Conservation (phyloP, 30 jellyfish, hydroid and myxozoan species). For the Pseudorhiza aurosa region DNA sequence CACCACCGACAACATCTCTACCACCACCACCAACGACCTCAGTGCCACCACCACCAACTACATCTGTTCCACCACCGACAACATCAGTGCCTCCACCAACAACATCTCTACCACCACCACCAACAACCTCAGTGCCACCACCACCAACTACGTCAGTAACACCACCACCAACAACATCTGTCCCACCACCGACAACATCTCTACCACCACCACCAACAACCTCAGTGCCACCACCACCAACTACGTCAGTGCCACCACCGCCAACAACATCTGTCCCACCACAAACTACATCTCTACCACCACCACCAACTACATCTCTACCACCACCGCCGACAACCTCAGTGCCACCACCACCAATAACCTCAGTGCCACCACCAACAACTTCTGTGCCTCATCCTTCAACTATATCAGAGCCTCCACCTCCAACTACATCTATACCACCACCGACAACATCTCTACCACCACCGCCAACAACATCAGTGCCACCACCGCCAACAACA, state of each 20-base stretch:
- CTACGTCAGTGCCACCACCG: neutral
- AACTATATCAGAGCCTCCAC: constrained; percentile 18
- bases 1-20: constrained; percentile 14
- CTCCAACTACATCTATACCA: neutral
- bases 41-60: constrained; percentile 2
- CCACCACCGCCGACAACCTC: constrained; percentile 18
- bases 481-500: neutral
- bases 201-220: constrained; percentile 2
- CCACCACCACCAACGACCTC: constrained; percentile 11
- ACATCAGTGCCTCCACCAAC: constrained; percentile 17
- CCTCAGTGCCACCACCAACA: neutral
- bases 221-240: neutral
- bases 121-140: constrained; percentile 23
- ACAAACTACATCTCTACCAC: constrained; percentile 1
- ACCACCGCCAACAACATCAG: constrained; percentile 22
- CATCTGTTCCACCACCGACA: constrained; percentile 36
- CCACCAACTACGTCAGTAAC: constrained; percentile 5
- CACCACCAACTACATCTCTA: constrained; percentile 15
- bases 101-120: neutral
- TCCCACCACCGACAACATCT: neutral
- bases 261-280: constrained; percentile 12
- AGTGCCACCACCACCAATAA: neutral
- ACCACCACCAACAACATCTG: constrained; percentile 13
- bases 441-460: constrained; percentile 10
- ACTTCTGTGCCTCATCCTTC: neutral